phyloP scores from a whole-genome alignment of 2,797 vertebrate genomes.

The Malacoraja senta region DNA sequence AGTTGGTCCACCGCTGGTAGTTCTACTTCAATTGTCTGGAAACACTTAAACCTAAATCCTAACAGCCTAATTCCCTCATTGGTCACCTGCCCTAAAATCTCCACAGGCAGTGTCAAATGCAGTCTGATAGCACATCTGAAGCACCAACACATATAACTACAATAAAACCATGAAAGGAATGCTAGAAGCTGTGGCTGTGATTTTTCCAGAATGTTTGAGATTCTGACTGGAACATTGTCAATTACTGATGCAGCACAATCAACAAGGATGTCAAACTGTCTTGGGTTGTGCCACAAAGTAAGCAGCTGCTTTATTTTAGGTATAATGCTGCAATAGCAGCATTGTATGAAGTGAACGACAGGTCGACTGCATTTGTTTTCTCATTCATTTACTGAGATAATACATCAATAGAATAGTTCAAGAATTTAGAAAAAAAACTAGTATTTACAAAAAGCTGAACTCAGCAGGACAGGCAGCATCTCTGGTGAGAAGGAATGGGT shows the following conservation, averaged over 20 bases:
- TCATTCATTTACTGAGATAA: too few species aligned
- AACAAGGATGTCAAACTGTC: not conserved
- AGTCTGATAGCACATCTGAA: not conserved
- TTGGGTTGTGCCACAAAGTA: not conserved
- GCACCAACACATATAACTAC: not conserved
- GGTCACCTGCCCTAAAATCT: not conserved
- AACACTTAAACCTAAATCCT: not conserved
- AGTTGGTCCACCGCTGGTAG: not conserved
- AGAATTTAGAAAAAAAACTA: too few species aligned
- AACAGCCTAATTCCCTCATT: too few species aligned
- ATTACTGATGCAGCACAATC: not conserved
- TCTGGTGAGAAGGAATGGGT: too few species aligned
- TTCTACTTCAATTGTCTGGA: not conserved
- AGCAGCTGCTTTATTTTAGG: not conserved
- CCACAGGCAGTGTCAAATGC: not conserved
- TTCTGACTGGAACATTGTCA: not conserved
- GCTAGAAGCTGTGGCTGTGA: not conserved
- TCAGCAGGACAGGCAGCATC: too few species aligned
- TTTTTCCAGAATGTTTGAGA: not conserved
- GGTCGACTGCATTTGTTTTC: not conserved
- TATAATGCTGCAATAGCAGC: not conserved
- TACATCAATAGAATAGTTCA: too few species aligned
- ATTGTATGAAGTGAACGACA: not conserved
- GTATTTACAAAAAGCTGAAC: too few species aligned
- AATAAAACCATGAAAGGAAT: not conserved